Conservation (phyloP, 2,113 vertebrate species). For the Salvelinus alpinus region DNA sequence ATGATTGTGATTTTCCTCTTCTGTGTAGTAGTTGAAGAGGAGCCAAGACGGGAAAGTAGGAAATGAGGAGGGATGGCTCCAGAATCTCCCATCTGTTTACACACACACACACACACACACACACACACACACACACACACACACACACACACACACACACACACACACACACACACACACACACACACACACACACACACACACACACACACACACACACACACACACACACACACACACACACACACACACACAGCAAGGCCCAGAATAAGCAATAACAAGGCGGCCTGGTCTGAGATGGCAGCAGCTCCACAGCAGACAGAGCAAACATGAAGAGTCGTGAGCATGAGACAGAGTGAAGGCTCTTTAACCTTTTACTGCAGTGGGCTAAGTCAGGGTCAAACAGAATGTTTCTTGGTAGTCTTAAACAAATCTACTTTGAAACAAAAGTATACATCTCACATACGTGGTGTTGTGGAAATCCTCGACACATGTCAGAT, state of each 20-base stretch:
- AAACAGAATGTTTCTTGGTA: too few species aligned
- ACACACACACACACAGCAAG: constrained; percentile 7
- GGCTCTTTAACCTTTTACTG: background rate
- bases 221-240: background rate
- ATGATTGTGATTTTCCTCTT: constrained; percentile 24
- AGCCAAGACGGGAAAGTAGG: constrained; percentile 21
- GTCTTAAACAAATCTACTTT: too few species aligned
- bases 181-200: background rate
- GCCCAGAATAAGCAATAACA: constrained; percentile 26
- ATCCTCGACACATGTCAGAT: too few species aligned
- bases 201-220: background rate
- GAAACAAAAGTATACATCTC: too few species aligned
- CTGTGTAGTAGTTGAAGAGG: constrained; percentile 15
- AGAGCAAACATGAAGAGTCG: constrained; percentile 29
- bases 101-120: background rate
- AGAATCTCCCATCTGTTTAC: constrained; percentile 15
- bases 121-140: background rate
- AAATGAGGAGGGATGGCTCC: constrained; percentile 31
- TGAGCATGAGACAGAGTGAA: constrained; percentile 27
- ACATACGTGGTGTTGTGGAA: background rate
- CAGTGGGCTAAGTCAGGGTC: too few species aligned
- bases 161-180: too few species aligned
- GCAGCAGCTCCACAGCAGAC: constrained; percentile 35
- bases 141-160: constrained; percentile 6
- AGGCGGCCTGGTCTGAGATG: constrained; percentile 41